Evolutionary conservation across 2,888 invertebrate species (phyloP), one percentile per base, ranked within the genome.

Genomic region (Cynaeus angustus): DNA sequence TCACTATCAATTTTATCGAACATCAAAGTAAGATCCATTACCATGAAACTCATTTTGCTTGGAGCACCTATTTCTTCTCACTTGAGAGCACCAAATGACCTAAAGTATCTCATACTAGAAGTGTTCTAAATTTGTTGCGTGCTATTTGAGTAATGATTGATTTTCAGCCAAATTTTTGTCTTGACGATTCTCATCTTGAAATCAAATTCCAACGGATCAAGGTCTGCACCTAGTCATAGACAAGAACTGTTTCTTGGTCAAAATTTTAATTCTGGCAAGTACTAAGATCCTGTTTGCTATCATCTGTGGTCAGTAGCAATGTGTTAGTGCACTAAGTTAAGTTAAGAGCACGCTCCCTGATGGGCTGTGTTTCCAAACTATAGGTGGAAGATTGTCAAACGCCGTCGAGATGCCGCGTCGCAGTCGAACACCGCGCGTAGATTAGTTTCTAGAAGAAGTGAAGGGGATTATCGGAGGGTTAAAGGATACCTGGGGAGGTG

Each of bases 321-420:
- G 74, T 77, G 74, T 77, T 78, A 79, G 77, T 76, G 79, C 78
- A 79, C 77, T 70, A 72, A 68, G 70, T 28, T 33, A 66, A 71
- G 58, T 72, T 73, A 61, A 72, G 68, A 80, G 81, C 81, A 81
- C 81, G 81, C 81, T 79, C 78, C 82, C 80, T 82, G 80, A 83
- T 79, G 82, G 83, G 85, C 85, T 85, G 85, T 85, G 85, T 85
- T 85, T 85, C 84, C 84, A 84, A 85, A 84, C 85, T 84, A 84
- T 84, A 85, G 85, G 85, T 84, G 84, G 84, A 83, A 82, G 83
- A 82, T 76, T 77, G 75, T 76, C 77, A 74, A 76, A 75, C 78
- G 79, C 76, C 77, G 74, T 76, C 78, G 75, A 78, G 77, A 75
- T 74, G 77, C 75, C 76, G 77, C 74, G 73, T 72, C 72, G 77